Evolutionary conservation across 2,888 invertebrate species (phyloP).

Genomic region (Pseudanteris insignis): DNA sequence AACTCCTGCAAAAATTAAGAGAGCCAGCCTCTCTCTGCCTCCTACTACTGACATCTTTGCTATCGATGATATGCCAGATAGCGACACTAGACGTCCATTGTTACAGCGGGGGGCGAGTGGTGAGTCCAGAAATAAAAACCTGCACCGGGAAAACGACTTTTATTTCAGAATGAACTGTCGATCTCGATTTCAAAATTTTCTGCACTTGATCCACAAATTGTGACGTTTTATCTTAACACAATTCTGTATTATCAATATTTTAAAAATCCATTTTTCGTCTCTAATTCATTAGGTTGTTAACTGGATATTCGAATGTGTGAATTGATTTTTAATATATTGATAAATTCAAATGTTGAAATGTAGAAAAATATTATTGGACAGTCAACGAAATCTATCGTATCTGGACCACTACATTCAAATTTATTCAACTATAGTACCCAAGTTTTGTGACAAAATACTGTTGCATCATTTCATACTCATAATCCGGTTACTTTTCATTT

Average conservation of each 20-base stretch:
- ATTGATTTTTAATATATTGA: too few relatives aligned
- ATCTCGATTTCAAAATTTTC: slow-evolving; percentile 45
- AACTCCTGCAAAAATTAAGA: slow-evolving; percentile 65
- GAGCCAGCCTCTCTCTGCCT: slow-evolving; percentile 66
- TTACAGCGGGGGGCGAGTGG: slow-evolving; percentile 64
- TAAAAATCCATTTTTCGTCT: neutral
- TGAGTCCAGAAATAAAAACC: slow-evolving; percentile 56
- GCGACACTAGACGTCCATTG: slow-evolving; percentile 62
- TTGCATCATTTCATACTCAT: too few relatives aligned
- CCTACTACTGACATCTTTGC: slow-evolving; percentile 65
- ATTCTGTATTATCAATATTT: slow-evolving; percentile 9
- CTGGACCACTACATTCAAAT: too few relatives aligned
- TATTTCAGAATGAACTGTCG: slow-evolving; percentile 41
- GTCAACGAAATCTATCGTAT: too few relatives aligned
- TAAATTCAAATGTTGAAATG: too few relatives aligned
- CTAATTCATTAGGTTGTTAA: too few relatives aligned
- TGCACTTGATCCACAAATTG: too few relatives aligned
- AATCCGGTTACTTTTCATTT: too few relatives aligned
- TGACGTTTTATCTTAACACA: slow-evolving; percentile 15
- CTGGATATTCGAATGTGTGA: too few relatives aligned
- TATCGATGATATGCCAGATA: slow-evolving; percentile 64
- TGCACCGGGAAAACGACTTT: slow-evolving; percentile 38
- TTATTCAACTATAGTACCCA: too few relatives aligned
- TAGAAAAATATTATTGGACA: too few relatives aligned
- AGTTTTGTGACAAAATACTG: too few relatives aligned